Evolutionary conservation across 2,797 vertebrate species (phyloP).

Genomic region (Pygocentrus nattereri): DNA sequence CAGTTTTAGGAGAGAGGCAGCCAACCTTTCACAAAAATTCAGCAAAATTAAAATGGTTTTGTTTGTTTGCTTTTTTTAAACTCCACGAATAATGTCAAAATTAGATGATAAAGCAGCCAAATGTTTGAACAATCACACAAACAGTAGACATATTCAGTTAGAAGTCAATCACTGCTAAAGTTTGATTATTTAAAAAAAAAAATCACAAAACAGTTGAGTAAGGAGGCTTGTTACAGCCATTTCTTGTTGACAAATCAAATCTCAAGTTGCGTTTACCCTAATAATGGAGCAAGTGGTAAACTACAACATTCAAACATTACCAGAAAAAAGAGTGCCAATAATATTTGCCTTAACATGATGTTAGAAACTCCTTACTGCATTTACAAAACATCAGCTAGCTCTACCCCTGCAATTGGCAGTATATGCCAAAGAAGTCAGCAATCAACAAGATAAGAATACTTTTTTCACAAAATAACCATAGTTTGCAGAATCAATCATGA

Average conservation of each 20-base stretch:
- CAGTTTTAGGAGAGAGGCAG: constrained; percentile 3
- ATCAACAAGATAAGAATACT: constrained; percentile 79
- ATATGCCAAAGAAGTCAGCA: constrained; percentile 85
- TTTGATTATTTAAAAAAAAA: background rate
- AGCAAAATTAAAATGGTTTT: background rate
- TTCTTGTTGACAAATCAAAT: constrained; percentile 45
- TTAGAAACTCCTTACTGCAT: constrained; percentile 80
- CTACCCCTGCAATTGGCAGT: constrained; percentile 71
- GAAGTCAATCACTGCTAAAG: background rate
- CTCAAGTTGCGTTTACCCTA: constrained; percentile 38
- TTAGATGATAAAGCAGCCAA: background rate
- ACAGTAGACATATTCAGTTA: background rate
- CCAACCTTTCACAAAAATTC: constrained; percentile 11
- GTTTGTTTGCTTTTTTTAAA: background rate
- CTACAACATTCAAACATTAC: constrained; percentile 69
- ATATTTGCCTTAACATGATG: constrained; percentile 95
- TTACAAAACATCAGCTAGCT: constrained; percentile 76
- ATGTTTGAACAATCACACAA: background rate
- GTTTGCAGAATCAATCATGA: constrained; percentile 65
- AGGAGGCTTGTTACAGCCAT: constrained; percentile 10
- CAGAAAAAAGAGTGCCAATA: constrained; percentile 89
- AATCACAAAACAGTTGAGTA: background rate
- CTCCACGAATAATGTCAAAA: constrained; percentile 3
- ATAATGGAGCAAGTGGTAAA: constrained; percentile 29
- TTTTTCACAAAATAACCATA: constrained; percentile 68